Evolutionary conservation across 92 coral and sea anemone genomes (phyloP).

Genomic region (Epizoanthus ramosus): DNA sequence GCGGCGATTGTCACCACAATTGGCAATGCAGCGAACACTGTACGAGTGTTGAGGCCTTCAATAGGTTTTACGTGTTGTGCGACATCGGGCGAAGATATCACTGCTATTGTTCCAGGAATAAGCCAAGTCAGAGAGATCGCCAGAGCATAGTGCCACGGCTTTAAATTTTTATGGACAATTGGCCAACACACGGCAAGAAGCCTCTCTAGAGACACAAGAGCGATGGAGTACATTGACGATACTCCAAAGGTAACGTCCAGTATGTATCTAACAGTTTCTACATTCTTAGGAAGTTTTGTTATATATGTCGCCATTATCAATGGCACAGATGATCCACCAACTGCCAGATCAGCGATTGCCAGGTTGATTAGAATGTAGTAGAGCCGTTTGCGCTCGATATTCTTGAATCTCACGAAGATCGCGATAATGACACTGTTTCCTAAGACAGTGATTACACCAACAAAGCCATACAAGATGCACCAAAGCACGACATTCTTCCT

Average conservation of each 20-base stretch:
- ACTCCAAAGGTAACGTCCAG: conserved; percentile 6
- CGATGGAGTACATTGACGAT: too few relatives aligned
- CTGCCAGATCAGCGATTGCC: conserved; percentile 17
- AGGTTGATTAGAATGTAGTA: conserved; percentile 9
- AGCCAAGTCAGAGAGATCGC: conserved; percentile 3
- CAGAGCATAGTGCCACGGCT: neutral
- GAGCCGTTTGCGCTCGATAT: too few relatives aligned
- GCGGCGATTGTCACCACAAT: too few relatives aligned
- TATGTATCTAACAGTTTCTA: neutral
- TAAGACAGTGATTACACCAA: too few relatives aligned
- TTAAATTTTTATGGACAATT: too few relatives aligned
- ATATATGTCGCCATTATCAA: neutral
- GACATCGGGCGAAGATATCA: neutral
- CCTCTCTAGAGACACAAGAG: neutral
- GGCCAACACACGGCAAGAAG: conserved; percentile 21
- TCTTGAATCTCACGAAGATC: too few relatives aligned
- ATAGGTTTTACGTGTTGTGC: too few relatives aligned
- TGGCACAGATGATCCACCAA: conserved; percentile 13
- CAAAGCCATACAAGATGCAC: too few relatives aligned
- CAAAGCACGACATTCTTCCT: neutral
- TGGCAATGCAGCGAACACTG: too few relatives aligned
- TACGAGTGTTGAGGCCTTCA: too few relatives aligned
- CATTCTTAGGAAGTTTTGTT: neutral
- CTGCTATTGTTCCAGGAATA: neutral
- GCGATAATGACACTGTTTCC: too few relatives aligned